Base-by-base conservation (phyloP, 2,888 invertebrate genomes). In the Margaritifera margaritifera region DNA sequence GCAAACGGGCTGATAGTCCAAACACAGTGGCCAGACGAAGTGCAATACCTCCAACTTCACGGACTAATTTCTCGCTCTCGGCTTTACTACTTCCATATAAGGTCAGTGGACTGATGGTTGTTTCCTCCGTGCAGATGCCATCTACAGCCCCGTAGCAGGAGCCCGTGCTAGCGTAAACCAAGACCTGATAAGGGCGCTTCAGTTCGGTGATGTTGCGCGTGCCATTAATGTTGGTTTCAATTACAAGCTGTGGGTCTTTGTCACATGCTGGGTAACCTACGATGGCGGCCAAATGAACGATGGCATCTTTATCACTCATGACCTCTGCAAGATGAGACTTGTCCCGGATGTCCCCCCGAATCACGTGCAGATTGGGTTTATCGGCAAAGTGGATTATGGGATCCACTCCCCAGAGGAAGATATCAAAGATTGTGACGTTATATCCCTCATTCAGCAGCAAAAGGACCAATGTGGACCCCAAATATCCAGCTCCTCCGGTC, bases 181-280 rank as follows among this genome's bases (percentile, higher is more conserved):
- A 25, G 20, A 83, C 83, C 72, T 89, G 89, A 51, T 83, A 73
- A 1, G 84, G 83, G 18, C 73, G 75, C 67, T 88, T 75, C 19
- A 84, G 77, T 6, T 82, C 72, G 3, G 83, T 79, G 11, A 90
- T 63, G 58, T 79, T 85, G 51, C 73, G 66, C 18, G 89, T 89
- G 11, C 88, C 89, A 6, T 75, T 73, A 42, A 87, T 86, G 68
- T 90, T 90, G 18, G 87, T 83, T 8, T 78, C 73, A 51, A 74
- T 75, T 0, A 89, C 89, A 54, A 82, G 64, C 18, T 82, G 81
- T 0, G 85, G 87, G 62, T 89, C 84, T 63, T 84, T 83, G 70
- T 89, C 88, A 68, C 89, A 89, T 3, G 89, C 89, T 8, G 90
- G 89, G 71, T 88, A 90, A 15, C 90, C 90, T 11, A 90, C 89